A percentile compares a stretch with the other conserved stretches of the same genome.
Evolutionary conservation across 2,113 vertebrate species (phyloP).

Genomic region (rabbit (Oryctolagus cuniculus)): DNA sequence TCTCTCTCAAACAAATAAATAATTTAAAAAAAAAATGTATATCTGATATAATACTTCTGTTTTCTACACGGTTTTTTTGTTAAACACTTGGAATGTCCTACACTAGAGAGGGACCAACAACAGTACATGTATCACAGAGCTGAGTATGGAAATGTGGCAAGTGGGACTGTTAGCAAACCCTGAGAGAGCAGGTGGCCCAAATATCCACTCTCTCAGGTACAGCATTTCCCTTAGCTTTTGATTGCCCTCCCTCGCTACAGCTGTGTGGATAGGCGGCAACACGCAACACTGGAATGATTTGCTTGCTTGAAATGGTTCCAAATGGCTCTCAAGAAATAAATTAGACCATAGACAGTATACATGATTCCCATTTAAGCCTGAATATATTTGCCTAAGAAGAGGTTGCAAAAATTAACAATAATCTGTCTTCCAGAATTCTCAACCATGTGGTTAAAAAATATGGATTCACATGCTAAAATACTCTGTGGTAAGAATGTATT

Average conservation of each 20-base stretch:
- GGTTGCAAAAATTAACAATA: conserved; percentile 62
- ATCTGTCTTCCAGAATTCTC: conserved; percentile 11
- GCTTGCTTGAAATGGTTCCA: background rate
- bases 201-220: background rate
- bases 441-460: background rate
- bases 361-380: conserved; percentile 22
- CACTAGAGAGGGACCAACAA: background rate
- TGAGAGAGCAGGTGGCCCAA: background rate
- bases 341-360: background rate
- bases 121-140: background rate
- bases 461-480: background rate
- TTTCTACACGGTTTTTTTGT: background rate
- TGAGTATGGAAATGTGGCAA: too few relatives aligned
- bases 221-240: background rate
- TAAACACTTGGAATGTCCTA: background rate
- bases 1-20: too few relatives aligned
- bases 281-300: background rate
- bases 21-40: too few relatives aligned
- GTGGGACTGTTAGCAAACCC: background rate
- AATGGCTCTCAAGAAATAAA: background rate
- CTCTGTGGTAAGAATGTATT: conserved; percentile 6
- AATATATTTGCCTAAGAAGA: background rate
- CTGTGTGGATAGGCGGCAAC: background rate
- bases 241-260: background rate
- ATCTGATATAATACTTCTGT: background rate